phyloP scores from a whole-genome alignment of 2,888 invertebrate genomes.

The Blastobasis adustella region DNA sequence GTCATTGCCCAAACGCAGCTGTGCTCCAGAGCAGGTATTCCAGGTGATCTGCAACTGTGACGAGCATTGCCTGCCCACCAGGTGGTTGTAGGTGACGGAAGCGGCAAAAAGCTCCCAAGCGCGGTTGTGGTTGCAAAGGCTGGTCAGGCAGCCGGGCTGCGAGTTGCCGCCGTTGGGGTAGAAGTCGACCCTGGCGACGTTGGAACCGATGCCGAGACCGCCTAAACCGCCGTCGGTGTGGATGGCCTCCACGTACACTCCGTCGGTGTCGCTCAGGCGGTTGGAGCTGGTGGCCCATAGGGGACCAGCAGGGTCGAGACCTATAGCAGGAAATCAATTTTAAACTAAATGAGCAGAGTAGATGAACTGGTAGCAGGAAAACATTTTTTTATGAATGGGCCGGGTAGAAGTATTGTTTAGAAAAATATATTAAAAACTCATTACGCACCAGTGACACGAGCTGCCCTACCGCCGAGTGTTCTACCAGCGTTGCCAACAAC shows the following conservation, averaged over 20 bases:
- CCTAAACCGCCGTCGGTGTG: slow-evolving; percentile 61
- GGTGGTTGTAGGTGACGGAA: slow-evolving; percentile 39
- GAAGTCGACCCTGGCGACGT: slow-evolving; percentile 72
- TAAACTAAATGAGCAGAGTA: too few relatives aligned
- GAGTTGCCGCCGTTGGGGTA: slow-evolving; percentile 73
- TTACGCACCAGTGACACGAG: slow-evolving; percentile 14
- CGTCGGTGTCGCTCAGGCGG: slow-evolving; percentile 41
- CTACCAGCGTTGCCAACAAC: slow-evolving; percentile 33
- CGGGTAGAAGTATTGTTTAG: too few relatives aligned
- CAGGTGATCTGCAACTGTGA: slow-evolving; percentile 30
- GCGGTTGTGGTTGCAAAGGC: slow-evolving; percentile 46
- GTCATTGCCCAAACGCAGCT: slow-evolving; percentile 40
- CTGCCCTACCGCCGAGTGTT: slow-evolving; percentile 25
- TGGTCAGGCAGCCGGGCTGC: slow-evolving; percentile 46
- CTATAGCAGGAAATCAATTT: slow-evolving; percentile 17
- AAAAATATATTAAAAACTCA: slow-evolving; percentile 29
- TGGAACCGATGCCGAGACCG: slow-evolving; percentile 59
- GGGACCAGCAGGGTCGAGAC: slow-evolving; percentile 51
- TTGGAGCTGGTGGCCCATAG: slow-evolving; percentile 37
- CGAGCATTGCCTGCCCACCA: slow-evolving; percentile 35
- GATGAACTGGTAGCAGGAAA: too few relatives aligned
- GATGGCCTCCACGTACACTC: slow-evolving; percentile 44
- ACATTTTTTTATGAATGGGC: too few relatives aligned
- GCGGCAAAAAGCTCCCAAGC: slow-evolving; percentile 49
- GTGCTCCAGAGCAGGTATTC: slow-evolving; percentile 36